These are phyloP conservation scores for Brachylomia viminalis DNA, from an alignment of 2,888 invertebrate genomes.

Conservation along the genomic window DNA sequence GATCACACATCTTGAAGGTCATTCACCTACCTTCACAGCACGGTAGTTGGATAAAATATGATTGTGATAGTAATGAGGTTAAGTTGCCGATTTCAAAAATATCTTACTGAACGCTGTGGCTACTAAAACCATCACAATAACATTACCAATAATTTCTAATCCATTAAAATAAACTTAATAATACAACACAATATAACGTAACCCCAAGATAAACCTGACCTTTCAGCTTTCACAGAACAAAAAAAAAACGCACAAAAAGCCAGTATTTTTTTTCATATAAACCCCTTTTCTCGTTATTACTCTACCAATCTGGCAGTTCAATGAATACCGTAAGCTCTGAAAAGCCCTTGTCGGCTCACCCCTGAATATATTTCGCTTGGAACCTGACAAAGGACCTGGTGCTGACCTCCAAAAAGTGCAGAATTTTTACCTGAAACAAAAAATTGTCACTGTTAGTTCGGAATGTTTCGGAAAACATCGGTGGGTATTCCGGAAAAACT, in stretches of 20 bases:
- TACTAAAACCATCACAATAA: no score
- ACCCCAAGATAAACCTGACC: not conserved
- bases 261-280: slow-evolving; percentile 9
- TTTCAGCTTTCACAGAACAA: slow-evolving; percentile 4
- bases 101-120: no score
- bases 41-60: no score
- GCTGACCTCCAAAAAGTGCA: slow-evolving; percentile 12
- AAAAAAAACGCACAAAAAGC: slow-evolving; percentile 15
- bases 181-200: not conserved
- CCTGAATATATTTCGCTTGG: slow-evolving; percentile 41
- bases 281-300: slow-evolving; percentile 30
- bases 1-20: no score
- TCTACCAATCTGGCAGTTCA: slow-evolving; percentile 12
- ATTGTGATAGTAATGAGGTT: no score
- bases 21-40: no score
- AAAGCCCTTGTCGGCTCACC: slow-evolving; percentile 7
- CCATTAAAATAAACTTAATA: not conserved
- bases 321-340: slow-evolving; percentile 32
- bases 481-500: not conserved
- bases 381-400: slow-evolving; percentile 12
- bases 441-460: slow-evolving; percentile 20
- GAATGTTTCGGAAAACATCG: not conserved
- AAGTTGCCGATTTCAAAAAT: no score
- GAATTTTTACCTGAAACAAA: slow-evolving; percentile 61
- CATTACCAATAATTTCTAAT: not conserved